Conservation (phyloP, 2,888 invertebrate species). For the Panopea generosa region DNA sequence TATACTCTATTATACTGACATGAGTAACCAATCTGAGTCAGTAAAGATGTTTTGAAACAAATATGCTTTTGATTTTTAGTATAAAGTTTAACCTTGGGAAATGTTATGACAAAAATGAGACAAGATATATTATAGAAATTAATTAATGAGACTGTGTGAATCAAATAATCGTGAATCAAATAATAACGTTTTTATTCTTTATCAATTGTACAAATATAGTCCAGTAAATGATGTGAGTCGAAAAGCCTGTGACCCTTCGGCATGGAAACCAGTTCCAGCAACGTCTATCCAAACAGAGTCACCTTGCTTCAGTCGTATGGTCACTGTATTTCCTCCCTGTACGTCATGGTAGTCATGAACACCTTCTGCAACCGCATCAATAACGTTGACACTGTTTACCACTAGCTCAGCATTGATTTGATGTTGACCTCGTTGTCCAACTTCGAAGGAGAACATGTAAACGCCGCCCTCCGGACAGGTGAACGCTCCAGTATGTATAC, state of each 20-base stretch:
- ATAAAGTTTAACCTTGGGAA: no score
- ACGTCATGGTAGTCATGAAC: constrained; percentile 5
- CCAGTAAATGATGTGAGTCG: constrained; percentile 24
- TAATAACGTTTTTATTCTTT: no score
- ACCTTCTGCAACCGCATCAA: constrained; percentile 7
- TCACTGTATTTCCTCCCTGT: constrained; percentile 21
- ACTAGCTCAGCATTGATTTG: constrained; percentile 1
- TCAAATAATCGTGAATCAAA: no score
- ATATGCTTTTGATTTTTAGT: no score
- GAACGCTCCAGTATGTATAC: constrained; percentile 11
- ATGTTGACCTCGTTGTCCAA: not conserved
- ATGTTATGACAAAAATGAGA: no score
- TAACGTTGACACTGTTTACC: not conserved
- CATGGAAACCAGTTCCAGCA: not conserved
- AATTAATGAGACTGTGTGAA: no score
- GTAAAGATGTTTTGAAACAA: no score
- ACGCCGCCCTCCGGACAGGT: constrained; percentile 22
- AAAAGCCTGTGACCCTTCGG: not conserved
- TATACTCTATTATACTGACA: no score
- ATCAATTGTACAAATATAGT: constrained; percentile 26
- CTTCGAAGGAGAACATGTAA: constrained; percentile 11
- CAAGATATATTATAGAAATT: no score
- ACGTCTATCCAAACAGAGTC: constrained; percentile 19
- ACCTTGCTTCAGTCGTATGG: constrained; percentile 5
- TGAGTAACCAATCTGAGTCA: no score